Evolutionary conservation across 2,797 vertebrate species (phyloP).

Genomic region (Sebastes minor): DNA sequence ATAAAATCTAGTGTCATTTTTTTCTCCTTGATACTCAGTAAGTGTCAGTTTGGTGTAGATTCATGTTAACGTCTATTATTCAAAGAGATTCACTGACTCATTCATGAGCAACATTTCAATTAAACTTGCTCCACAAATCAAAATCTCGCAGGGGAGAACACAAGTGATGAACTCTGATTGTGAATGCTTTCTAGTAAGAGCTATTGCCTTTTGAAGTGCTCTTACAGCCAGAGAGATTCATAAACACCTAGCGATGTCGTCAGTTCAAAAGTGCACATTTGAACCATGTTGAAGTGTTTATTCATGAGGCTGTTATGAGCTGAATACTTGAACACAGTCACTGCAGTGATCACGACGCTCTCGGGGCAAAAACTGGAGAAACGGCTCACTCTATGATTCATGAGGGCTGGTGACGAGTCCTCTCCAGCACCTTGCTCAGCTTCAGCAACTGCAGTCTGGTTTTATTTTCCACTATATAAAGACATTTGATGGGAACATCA

Average conservation of each 20-base stretch:
- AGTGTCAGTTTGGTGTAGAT: neutral
- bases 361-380: neutral
- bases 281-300: neutral
- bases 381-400: constrained; percentile 56
- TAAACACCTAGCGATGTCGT: neutral
- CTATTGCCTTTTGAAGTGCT: neutral
- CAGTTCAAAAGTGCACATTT: neutral
- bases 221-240: neutral
- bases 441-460: neutral
- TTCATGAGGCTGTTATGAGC: neutral
- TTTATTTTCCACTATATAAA: neutral
- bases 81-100: neutral
- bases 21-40: neutral
- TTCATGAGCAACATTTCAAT: neutral
- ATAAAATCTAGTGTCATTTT: neutral
- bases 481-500: neutral
- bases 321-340: neutral
- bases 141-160: neutral
- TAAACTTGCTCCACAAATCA: neutral
- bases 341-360: constrained; percentile 48
- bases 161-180: neutral
- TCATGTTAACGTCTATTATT: neutral
- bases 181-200: neutral
- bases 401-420: constrained; percentile 7
- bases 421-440: constrained; percentile 10